These are phyloP conservation scores for Cossypha polioptera DNA, from an alignment of 2,797 vertebrate genomes.

Conservation along the genomic window DNA sequence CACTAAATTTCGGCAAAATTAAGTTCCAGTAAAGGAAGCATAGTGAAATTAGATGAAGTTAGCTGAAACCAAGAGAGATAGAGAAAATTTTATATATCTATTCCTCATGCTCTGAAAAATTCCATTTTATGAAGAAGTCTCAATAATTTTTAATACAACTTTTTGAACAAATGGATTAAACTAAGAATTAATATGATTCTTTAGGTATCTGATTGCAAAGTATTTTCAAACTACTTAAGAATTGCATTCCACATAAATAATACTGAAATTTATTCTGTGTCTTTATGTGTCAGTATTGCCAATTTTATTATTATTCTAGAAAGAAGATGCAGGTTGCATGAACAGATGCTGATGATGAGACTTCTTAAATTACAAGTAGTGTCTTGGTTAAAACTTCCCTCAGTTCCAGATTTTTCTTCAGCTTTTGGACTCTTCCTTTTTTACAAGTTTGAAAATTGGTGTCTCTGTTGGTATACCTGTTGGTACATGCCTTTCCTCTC, in stretches of 20 bases:
- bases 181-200: neutral
- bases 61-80: neutral
- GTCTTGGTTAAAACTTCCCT: neutral
- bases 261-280: neutral
- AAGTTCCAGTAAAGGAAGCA: neutral
- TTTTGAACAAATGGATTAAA: neutral
- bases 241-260: neutral
- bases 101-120: neutral
- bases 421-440: neutral
- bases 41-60: neutral
- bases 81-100: neutral
- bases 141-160: neutral
- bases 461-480: neutral
- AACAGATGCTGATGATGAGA: neutral
- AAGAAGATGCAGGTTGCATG: neutral
- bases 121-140: neutral
- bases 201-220: neutral
- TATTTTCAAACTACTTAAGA: neutral
- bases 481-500: neutral
- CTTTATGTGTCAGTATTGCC: neutral
- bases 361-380: neutral
- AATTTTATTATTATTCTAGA: neutral
- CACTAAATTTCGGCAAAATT: neutral
- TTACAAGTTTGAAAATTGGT: neutral
- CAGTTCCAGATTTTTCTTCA: neutral